A percentile compares a stretch with the other conserved stretches of the same genome.
phyloP scores from a whole-genome alignment of 2,113 vertebrate species.

The Chaetodon auriga region DNA sequence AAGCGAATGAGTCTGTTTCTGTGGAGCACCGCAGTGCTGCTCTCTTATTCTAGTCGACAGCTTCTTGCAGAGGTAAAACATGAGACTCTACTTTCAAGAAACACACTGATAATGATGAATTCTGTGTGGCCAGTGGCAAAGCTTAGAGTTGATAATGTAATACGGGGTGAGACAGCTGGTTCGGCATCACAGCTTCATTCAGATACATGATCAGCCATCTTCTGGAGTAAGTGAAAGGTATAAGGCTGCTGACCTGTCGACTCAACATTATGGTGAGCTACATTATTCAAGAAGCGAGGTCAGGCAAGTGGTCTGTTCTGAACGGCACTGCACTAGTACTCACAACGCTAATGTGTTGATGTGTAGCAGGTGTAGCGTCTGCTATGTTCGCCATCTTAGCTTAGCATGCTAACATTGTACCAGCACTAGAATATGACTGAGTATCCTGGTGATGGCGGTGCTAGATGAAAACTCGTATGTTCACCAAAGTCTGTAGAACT shows the following conservation, averaged over 20 bases:
- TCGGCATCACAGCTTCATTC: background rate
- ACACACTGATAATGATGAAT: constrained; percentile 12
- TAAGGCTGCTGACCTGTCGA: background rate
- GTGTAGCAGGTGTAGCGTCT: no score
- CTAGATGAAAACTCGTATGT: background rate
- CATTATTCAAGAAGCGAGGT: background rate
- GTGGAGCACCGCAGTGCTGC: background rate
- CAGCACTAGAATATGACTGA: no score
- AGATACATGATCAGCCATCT: background rate
- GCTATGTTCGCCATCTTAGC: no score
- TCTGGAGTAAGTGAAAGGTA: background rate
- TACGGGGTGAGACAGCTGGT: background rate
- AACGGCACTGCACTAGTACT: no score
- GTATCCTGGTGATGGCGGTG: no score
- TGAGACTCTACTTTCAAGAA: background rate
- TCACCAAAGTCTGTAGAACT: background rate
- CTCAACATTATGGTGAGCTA: background rate
- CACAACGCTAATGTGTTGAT: no score
- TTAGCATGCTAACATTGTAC: no score
- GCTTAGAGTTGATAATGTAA: background rate
- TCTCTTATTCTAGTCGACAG: background rate
- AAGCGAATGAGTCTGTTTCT: background rate
- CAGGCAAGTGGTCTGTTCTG: no score
- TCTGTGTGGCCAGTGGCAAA: background rate
- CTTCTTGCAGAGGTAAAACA: background rate